Evolutionary conservation across 2,888 invertebrate genomes (phyloP).

Genomic region (Ophonus ardosiacus): DNA sequence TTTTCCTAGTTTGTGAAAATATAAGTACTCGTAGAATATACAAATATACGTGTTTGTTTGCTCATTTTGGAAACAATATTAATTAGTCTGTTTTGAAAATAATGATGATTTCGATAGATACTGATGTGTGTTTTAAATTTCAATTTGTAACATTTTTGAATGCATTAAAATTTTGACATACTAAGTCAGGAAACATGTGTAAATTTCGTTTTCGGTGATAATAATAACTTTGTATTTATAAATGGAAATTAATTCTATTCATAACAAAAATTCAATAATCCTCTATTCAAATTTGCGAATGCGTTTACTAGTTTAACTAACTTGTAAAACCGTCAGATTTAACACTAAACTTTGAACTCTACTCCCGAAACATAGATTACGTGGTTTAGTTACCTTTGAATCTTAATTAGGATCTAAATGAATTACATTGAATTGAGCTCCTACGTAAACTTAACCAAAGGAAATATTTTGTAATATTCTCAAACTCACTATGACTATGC

Average conservation of each 20-base stretch:
- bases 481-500: neutral
- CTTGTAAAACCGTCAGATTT: constrained; percentile 31
- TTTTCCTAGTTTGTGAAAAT: too few species aligned
- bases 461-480: constrained; percentile 14
- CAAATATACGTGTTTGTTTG: neutral
- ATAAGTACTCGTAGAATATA: too few species aligned
- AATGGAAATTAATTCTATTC: constrained; percentile 43
- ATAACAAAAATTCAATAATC: constrained; percentile 37
- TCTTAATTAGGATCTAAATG: constrained; percentile 57
- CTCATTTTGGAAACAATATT: neutral
- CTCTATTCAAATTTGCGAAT: constrained; percentile 34
- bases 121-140: neutral
- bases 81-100: neutral
- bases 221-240: constrained; percentile 11
- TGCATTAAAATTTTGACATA: constrained; percentile 34
- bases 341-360: constrained; percentile 46
- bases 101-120: neutral
- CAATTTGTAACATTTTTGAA: constrained; percentile 17
- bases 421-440: constrained; percentile 54
- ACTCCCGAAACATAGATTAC: constrained; percentile 48
- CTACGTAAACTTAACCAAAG: constrained; percentile 6
- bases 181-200: constrained; percentile 18
- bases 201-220: neutral
- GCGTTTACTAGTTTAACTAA: constrained; percentile 32
- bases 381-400: constrained; percentile 48